Base-by-base conservation (phyloP, 2,888 invertebrate species). In the Teinopalpus imperialis region DNA sequence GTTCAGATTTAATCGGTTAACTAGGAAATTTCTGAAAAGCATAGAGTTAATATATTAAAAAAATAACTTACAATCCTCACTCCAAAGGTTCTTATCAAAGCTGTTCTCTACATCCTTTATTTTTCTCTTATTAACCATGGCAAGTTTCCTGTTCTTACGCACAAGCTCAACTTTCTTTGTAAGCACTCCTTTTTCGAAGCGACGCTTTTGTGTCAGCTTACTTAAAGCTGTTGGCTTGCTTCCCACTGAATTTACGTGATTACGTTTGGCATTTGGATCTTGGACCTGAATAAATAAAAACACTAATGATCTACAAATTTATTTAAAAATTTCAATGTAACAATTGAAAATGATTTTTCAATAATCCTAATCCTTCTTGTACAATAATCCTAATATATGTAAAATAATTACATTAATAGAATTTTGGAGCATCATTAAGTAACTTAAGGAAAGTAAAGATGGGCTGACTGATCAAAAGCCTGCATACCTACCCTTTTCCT, bases 81-180 rank as follows among this genome's bases (percentile, higher is more conserved):
- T 76, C 95, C 95, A 96, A 36, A 95, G 65, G 70, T 95, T 93
- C 30, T 70, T 63, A 29, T 81, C 72, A 54, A 92, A 92, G n/a
- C 91, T 90, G 41, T 90, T 85, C 36, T 81, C 72, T 1, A 78
- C 72, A 40, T 81, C 75, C 35, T 86, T 83, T 0, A 74, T 66
- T 49, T 78, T 85, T 50, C 69, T 73, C 45, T 81, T 86, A 52
- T 76, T 81, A 3, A 77, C 72, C 5, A 70, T 45, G 0, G 77
- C 81, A 32, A 81, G 60, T 52, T 81, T 80, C 42, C 87, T 78
- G 53, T 90, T 90, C 45, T 75, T 81, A 34, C 81, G 75, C 0
- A 88, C 81, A 41, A 87, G 70, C 24, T 88, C 75, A 42, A 90
- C 70, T 61, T 90, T 91, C 51, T 80, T 86, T 59, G 87, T 86